Conservation (phyloP, 2,797 vertebrate genomes). For the Gorsachius magnificus region DNA sequence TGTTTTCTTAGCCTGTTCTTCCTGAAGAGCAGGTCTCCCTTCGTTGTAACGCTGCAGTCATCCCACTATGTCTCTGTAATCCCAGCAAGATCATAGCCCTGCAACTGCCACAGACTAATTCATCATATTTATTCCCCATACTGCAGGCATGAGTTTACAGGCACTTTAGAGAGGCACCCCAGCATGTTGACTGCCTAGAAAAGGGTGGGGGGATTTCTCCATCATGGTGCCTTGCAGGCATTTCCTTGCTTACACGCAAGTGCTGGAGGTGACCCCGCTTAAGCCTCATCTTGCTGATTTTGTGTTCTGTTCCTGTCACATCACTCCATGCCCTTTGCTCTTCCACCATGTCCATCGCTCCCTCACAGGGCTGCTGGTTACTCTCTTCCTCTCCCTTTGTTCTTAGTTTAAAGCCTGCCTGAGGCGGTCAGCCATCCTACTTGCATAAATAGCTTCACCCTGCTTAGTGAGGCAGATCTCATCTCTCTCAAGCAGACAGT, state of each 20-base stretch:
- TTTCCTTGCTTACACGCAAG: neutral
- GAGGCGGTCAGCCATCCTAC: neutral
- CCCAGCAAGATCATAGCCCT: neutral
- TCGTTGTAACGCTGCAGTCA: neutral
- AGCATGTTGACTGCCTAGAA: neutral
- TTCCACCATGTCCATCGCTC: neutral
- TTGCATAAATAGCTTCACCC: neutral
- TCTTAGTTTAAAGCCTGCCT: neutral
- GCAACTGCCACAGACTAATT: neutral
- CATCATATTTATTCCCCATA: neutral
- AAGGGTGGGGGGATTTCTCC: neutral
- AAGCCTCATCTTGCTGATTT: neutral
- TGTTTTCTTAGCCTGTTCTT: neutral
- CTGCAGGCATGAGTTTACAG: neutral
- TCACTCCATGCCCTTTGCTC: neutral
- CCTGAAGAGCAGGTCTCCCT: neutral
- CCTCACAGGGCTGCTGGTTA: neutral
- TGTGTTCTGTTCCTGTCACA: neutral
- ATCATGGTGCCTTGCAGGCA: neutral
- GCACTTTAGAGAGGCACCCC: neutral
- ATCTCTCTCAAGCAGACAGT: neutral
- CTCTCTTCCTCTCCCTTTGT: neutral
- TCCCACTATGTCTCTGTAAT: neutral
- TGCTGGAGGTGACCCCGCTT: neutral
- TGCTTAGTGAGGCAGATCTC: neutral